Conservation (phyloP, 2,113 vertebrate species). For the Cyprinus carpio region DNA sequence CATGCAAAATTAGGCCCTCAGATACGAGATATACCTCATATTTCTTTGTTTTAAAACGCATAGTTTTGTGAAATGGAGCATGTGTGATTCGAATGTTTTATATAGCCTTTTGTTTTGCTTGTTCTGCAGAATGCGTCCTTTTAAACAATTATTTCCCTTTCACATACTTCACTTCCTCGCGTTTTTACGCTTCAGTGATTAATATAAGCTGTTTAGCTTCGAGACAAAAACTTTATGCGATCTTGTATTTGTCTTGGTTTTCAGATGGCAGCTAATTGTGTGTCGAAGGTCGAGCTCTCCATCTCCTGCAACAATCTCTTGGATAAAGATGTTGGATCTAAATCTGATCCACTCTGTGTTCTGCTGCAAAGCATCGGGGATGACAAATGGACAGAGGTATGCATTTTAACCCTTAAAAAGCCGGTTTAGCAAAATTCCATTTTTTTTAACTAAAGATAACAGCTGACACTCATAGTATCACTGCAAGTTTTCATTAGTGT, state of each 20-base stretch:
- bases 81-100: neutral
- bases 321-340: conserved; percentile 87
- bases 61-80: no score
- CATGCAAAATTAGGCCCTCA: no score
- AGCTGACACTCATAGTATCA: neutral
- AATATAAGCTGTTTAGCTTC: neutral
- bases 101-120: neutral
- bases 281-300: conserved; percentile 83
- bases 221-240: neutral
- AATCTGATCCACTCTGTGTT: conserved; percentile 90
- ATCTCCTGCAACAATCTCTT: conserved; percentile 85
- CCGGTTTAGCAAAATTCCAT: neutral
- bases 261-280: conserved; percentile 87
- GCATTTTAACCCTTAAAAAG: neutral
- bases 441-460: neutral
- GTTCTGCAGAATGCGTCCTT: neutral
- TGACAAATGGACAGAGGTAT: conserved; percentile 85
- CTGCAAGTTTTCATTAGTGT: neutral
- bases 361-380: conserved; percentile 81
- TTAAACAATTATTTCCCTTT: neutral
- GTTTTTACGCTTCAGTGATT: neutral
- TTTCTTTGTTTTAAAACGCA: neutral
- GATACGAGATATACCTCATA: no score
- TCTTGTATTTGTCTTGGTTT: neutral
- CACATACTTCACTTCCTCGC: neutral